Evolutionary conservation across 2,113 vertebrate species (phyloP).

Genomic region (Calypte anna): DNA sequence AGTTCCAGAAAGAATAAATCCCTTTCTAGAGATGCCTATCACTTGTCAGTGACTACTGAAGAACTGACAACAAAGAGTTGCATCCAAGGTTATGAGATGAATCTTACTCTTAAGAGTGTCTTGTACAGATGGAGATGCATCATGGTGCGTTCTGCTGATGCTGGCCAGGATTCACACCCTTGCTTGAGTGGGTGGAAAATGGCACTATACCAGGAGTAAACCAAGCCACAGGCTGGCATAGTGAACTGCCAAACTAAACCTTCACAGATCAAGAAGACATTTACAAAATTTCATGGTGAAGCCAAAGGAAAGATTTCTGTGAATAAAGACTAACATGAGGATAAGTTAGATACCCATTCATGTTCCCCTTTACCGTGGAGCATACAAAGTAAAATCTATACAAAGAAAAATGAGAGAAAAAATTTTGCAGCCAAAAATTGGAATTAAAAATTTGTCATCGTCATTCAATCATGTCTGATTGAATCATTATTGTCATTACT

Average conservation of each 20-base stretch:
- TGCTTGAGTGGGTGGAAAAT: background rate
- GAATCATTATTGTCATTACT: background rate
- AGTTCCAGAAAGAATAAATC: background rate
- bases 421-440: background rate
- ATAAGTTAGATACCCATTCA: background rate
- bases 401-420: background rate
- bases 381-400: background rate
- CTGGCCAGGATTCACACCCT: background rate
- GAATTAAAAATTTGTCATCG: background rate
- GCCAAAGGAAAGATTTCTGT: background rate
- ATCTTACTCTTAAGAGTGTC: background rate
- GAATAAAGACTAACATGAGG: background rate
- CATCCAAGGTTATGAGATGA: background rate
- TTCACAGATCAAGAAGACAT: background rate
- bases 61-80: background rate
- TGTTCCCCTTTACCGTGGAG: background rate
- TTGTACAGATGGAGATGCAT: background rate
- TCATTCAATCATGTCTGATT: background rate
- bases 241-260: background rate
- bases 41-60: background rate
- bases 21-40: background rate
- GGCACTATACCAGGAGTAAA: background rate
- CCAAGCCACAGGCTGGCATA: background rate
- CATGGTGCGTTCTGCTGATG: background rate
- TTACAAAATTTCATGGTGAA: background rate